These are phyloP conservation scores for Phaonia tiefii DNA, from an alignment of 2,888 invertebrate species.

Conservation along the genomic window DNA sequence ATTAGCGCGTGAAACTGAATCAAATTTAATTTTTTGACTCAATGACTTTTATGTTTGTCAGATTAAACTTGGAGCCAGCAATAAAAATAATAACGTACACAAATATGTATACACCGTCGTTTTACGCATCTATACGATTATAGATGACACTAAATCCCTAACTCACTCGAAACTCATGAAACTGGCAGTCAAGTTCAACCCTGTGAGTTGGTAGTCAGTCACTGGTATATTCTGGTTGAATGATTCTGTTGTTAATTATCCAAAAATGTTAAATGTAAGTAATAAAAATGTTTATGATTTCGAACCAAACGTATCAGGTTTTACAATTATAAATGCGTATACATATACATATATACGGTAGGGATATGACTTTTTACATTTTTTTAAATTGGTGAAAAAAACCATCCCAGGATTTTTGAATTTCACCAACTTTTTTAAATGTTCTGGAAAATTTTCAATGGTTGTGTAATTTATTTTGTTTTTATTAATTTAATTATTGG, in stretches of 20 bases:
- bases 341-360: too few relatives aligned
- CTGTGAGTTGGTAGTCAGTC: not conserved
- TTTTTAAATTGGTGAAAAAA: too few relatives aligned
- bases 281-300: conserved; percentile 38
- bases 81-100: not conserved
- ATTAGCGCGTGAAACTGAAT: not conserved
- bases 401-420: too few relatives aligned
- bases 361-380: too few relatives aligned
- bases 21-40: not conserved
- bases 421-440: too few relatives aligned
- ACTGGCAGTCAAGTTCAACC: conserved; percentile 7
- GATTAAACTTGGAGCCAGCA: not conserved
- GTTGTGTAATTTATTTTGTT: too few relatives aligned
- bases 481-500: too few relatives aligned
- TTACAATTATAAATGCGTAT: too few relatives aligned
- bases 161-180: not conserved
- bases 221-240: not conserved
- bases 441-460: too few relatives aligned
- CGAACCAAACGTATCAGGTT: conserved; percentile 25
- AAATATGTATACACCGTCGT: too few relatives aligned
- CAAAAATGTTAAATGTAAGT: conserved; percentile 30
- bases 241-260: conserved; percentile 35
- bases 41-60: not conserved
- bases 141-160: conserved; percentile 6
- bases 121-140: not conserved